A percentile compares a stretch with the other conserved stretches of the same genome.
These are phyloP conservation scores for Euclidia mi DNA, from an alignment of 2,888 invertebrate genomes.

Conservation along the genomic window DNA sequence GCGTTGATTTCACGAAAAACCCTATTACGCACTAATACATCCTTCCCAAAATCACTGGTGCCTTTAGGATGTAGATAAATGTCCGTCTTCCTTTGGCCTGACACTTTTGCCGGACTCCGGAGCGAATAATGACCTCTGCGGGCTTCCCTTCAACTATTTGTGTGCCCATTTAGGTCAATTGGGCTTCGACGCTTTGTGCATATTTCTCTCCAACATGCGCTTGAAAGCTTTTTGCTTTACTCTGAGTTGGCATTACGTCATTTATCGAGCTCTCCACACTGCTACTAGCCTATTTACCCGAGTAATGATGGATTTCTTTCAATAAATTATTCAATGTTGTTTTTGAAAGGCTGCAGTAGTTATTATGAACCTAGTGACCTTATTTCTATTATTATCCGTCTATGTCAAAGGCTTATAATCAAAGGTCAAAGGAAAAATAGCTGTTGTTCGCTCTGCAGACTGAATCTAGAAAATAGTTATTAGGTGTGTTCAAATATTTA, in stretches of 20 bases:
- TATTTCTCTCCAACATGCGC: conserved; percentile 74
- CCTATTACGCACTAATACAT: conserved; percentile 77
- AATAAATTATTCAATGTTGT: background rate
- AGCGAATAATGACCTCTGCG: conserved; percentile 86
- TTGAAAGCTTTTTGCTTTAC: conserved; percentile 82
- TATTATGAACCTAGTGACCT: too few species aligned
- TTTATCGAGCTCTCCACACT: conserved; percentile 43
- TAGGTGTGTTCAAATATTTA: too few species aligned
- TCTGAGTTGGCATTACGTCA: conserved; percentile 62
- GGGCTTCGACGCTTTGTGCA: conserved; percentile 83
- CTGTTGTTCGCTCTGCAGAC: too few species aligned
- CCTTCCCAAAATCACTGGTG: conserved; percentile 83
- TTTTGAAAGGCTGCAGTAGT: background rate
- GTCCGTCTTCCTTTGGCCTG: conserved; percentile 79
- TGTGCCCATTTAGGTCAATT: conserved; percentile 88
- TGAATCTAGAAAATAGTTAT: too few species aligned
- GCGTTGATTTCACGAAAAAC: conserved; percentile 80
- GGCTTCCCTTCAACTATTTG: conserved; percentile 84
- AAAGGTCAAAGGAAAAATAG: too few species aligned
- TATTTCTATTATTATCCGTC: too few species aligned
- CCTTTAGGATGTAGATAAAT: conserved; percentile 88
- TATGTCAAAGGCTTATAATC: too few species aligned
- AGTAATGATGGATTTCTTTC: background rate
- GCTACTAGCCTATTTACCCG: conserved; percentile 32
- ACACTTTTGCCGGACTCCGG: conserved; percentile 83